A percentile compares a stretch with the other conserved stretches of the same genome.
Conservation (phyloP, 2,113 vertebrate species). For the Lophotis ruficrista region DNA sequence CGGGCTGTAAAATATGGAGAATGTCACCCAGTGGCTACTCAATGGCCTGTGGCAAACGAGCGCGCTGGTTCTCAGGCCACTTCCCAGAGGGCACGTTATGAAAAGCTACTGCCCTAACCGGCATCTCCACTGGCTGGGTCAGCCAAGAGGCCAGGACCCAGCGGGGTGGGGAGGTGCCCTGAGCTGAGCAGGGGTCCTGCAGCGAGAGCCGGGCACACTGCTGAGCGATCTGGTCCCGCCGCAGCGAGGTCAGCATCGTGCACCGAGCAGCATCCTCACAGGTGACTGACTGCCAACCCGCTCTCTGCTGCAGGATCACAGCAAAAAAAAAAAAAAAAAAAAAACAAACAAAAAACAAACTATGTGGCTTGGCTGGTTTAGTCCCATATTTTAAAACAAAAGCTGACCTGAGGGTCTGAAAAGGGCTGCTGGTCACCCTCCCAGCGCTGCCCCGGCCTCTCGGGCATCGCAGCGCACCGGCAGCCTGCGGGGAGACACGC, state of each 20-base stretch:
- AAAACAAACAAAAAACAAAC: no score
- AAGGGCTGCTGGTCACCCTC: neutral
- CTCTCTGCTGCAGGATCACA: neutral
- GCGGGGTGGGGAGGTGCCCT: neutral
- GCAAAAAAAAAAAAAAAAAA: neutral
- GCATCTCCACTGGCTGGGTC: neutral
- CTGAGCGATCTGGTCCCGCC: neutral
- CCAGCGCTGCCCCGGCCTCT: neutral
- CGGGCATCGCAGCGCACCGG: neutral
- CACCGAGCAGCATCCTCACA: neutral
- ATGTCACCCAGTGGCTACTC: neutral
- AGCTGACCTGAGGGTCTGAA: neutral
- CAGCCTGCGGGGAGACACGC: neutral
- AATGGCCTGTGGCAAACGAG: neutral
- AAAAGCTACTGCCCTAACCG: neutral
- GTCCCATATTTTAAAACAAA: neutral
- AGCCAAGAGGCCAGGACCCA: neutral
- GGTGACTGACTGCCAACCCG: fast-evolving
- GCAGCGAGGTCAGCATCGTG: neutral
- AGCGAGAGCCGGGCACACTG: neutral
- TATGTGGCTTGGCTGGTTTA: neutral
- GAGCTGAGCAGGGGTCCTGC: neutral
- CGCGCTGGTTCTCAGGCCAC: fast-evolving
- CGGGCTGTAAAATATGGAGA: no score
- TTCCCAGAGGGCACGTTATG: neutral